Base-by-base conservation (phyloP, 2,113 vertebrate species). In the Empidonax traillii region DNA sequence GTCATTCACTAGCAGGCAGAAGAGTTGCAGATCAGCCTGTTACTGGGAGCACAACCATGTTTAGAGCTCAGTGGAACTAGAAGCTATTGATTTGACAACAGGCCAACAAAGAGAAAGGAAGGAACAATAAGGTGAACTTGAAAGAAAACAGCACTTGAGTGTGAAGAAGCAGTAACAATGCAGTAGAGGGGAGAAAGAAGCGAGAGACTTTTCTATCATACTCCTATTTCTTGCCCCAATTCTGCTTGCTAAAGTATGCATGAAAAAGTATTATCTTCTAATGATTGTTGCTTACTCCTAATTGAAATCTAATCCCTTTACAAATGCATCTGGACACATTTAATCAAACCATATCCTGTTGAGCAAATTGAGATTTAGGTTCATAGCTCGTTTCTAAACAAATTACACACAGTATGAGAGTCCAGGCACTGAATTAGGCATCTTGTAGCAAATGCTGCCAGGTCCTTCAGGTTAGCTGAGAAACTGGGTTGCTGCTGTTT, bases 221-320 rank as follows among this genome's bases (percentile, higher is more conserved):
- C 59, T 71, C 13, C 68, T 71, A 31, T 93, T 94, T 89, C 46
- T 97, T 96, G 66, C 25, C 62, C 47, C 69, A 79, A 53, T 92
- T 52, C 53, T 93, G 24, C 13, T 52, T 94, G 85, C 77, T 86
- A 79, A 74, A 96, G 89, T 23, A 83, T 94, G 81, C 71, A 47
- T 94, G 73, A 84, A 82, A 89, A 80, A 76, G 35, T 93, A 86
- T 87, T 93, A 43, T 61, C 33, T 88, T 94, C 65, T 67, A 90
- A 53, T 87, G 72, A 72, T 86, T 90, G 76, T 88, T 76, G 27
- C 58, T 81, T 86, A 58, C 41, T 89, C 24, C 59, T 97, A 93
- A 96, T 77, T 95, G 78, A 97, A 97, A 96, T 95, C 81, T 93
- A 96, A 94, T 96, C 94, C 87, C 61, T 62, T 94, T 98, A 74